Base-by-base conservation (phyloP, 2,113 vertebrate genomes). In the Mungos mungo region DNA sequence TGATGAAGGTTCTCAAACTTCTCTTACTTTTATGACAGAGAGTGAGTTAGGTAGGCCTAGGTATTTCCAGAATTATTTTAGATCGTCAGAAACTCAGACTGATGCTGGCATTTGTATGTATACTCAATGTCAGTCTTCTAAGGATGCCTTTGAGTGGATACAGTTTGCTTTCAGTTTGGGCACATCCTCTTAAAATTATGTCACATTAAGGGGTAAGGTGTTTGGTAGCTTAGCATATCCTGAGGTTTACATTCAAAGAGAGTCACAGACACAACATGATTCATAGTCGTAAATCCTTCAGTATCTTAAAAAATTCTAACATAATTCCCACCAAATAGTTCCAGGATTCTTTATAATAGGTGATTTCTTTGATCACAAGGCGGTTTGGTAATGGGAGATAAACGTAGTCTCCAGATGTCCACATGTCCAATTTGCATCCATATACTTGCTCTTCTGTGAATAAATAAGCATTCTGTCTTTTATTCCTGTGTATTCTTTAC, bases 381-480 rank as follows among this genome's bases (percentile, higher is more conserved):
- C 29, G 72, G 9, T 89, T 97, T 91, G 63, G 27, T 77, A 86
- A 85, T 93, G 41, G 23, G 57, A 96, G 92, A 92, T 95, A 95
- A 98, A 93, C 38, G 25, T 31, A 92, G 15, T 82, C 60, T 93
- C 72, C 74, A 82, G 31, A 83, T 97, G 77, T 89, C n/a, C 45
- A 35, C 29, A 69, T 60, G 65, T 85, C 57, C 41, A 91, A 16
- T 93, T 95, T 93, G 14, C 29, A 85, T 97, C 38, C 76, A 18
- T 52, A 88, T 89, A 84, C 57, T 38, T 89, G 29, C 6, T 54
- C 21, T 81, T 84, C 15, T 83, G 35, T 86, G 54, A 95, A 88
- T 95, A 88, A 95, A 74, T 80, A 84, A 96, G 27, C 3, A 50
- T 14, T n/a, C 6, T 52, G 13, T 50, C 3, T 57, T 81, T 77